Percentiles rank a stretch among this genome's conserved stretches.
Conservation (phyloP, 2,888 invertebrate genomes). For the Drosophila borborema region DNA sequence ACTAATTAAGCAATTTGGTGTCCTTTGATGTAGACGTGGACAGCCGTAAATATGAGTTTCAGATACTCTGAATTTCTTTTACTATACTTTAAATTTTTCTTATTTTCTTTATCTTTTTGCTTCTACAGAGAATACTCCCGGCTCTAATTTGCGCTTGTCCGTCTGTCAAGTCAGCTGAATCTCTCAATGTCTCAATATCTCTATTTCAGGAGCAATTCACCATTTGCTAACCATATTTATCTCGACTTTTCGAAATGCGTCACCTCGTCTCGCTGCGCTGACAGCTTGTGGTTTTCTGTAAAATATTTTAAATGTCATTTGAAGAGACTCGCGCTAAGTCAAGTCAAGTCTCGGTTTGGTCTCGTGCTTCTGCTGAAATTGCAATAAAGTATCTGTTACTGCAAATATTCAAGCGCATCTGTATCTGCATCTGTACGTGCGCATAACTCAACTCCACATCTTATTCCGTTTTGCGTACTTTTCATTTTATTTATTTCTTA, state of each 20-base stretch:
- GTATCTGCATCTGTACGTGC: slow-evolving; percentile 27
- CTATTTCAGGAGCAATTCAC: slow-evolving; percentile 33
- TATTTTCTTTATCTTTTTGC: neutral
- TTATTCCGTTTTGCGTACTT: slow-evolving; percentile 41
- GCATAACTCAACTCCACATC: slow-evolving; percentile 17
- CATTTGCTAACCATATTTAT: slow-evolving; percentile 48
- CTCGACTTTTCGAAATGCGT: slow-evolving; percentile 43
- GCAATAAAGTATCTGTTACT: slow-evolving; percentile 60
- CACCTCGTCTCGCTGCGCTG: slow-evolving; percentile 23
- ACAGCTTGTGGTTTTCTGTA: slow-evolving; percentile 66
- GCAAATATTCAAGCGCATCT: slow-evolving; percentile 20
- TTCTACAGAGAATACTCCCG: slow-evolving; percentile 15
- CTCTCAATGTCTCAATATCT: slow-evolving; percentile 18
- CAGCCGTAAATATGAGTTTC: slow-evolving; percentile 44
- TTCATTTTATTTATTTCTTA: slow-evolving; percentile 8
- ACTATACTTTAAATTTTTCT: slow-evolving; percentile 2
- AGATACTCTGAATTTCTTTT: slow-evolving; percentile 24
- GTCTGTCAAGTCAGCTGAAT: slow-evolving; percentile 49
- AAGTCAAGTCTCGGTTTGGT: slow-evolving; percentile 25
- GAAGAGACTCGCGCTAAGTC: slow-evolving; percentile 48
- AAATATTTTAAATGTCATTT: slow-evolving; percentile 75
- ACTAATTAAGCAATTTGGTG: slow-evolving; percentile 74
- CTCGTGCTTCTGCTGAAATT: slow-evolving; percentile 53
- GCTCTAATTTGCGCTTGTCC: slow-evolving; percentile 69
- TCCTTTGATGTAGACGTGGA: slow-evolving; percentile 61